Conservation (phyloP, 2,113 vertebrate species). For the Dermatemys mawii region DNA sequence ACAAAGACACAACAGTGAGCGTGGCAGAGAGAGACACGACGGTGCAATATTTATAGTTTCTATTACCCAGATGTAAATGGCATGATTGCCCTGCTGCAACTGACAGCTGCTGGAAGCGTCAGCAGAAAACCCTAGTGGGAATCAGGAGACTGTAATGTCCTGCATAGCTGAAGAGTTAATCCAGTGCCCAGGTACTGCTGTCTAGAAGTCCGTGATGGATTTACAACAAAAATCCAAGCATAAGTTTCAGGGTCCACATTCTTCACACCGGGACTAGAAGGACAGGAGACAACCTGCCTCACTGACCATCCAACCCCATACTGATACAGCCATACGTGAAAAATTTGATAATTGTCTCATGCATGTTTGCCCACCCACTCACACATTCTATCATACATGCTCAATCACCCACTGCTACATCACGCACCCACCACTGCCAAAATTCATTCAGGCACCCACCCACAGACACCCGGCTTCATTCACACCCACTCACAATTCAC, state of each 20-base stretch:
- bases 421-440: not conserved
- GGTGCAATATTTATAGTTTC: not conserved
- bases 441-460: slow-evolving; percentile 46
- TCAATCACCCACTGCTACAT: slow-evolving; percentile 43
- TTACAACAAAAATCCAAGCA: not conserved
- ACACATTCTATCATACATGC: not conserved
- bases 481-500: not conserved
- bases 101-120: slow-evolving; percentile 6
- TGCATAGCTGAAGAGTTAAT: not conserved
- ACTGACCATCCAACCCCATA: not conserved
- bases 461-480: slow-evolving; percentile 40
- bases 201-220: not conserved
- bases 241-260: not conserved
- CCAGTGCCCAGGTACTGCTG: not conserved
- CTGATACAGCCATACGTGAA: slow-evolving; percentile 6
- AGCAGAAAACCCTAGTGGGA: not conserved
- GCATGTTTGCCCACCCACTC: not conserved
- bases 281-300: slow-evolving; percentile 11
- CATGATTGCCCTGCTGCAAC: slow-evolving; percentile 15
- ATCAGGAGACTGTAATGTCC: not conserved
- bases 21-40: slow-evolving; percentile 32
- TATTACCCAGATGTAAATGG: slow-evolving; percentile 10
- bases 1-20: not conserved
- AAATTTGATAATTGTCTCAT: slow-evolving; percentile 35
- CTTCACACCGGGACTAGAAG: not conserved